Conservation (phyloP, 1,140 invertebrate genomes). For the Andrena cerasifolii region DNA sequence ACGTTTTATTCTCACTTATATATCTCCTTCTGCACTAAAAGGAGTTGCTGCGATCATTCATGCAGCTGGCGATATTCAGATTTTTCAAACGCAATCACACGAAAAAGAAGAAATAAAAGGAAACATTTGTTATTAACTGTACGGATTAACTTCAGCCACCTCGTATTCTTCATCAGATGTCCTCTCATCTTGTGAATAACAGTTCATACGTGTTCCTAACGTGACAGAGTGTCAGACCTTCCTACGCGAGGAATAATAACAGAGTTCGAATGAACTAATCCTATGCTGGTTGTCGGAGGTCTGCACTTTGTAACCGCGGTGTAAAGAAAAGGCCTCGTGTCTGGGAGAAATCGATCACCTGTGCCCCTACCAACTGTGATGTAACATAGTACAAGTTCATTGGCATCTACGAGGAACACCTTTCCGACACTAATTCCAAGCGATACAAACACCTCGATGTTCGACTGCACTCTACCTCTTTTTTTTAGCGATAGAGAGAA, state of each 20-base stretch:
- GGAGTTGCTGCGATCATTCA: neutral
- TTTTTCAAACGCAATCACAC: neutral
- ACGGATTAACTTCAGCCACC: slow-evolving; percentile 6
- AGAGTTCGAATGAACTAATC: neutral
- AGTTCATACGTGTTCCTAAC: neutral
- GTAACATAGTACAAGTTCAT: slow-evolving; percentile 35
- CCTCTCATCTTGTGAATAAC: slow-evolving; percentile 31
- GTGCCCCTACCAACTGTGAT: neutral
- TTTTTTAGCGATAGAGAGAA: slow-evolving; percentile 37
- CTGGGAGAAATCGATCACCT: slow-evolving; percentile 2
- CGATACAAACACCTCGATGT: slow-evolving; percentile 32
- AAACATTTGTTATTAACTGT: neutral
- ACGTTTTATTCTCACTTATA: too few species aligned
- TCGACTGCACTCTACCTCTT: slow-evolving; percentile 44
- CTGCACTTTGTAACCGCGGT: neutral
- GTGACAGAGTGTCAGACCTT: neutral
- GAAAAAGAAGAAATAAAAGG: neutral
- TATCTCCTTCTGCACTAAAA: too few species aligned
- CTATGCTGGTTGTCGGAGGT: neutral
- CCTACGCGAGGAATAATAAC: neutral
- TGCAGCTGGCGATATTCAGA: neutral
- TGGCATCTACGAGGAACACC: slow-evolving; percentile 9
- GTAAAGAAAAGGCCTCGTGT: neutral
- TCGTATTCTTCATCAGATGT: neutral
- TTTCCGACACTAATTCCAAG: slow-evolving; percentile 34